These are phyloP conservation scores for Dicycla oo DNA, from an alignment of 2,888 invertebrate genomes.

Conservation along the genomic window DNA sequence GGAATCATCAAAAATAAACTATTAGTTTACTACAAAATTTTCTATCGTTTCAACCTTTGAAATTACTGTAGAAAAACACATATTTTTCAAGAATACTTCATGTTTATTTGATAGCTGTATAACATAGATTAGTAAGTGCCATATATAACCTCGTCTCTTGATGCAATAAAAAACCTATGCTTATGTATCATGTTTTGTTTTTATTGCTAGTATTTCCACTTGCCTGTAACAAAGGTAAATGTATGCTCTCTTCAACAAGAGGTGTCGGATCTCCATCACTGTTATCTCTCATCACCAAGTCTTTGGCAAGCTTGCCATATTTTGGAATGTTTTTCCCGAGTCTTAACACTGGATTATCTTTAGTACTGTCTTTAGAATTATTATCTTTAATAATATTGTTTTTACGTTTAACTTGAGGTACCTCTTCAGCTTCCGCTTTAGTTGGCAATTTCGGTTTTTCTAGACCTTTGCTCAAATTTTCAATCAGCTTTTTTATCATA, in stretches of 20 bases:
- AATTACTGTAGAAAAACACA: constrained; percentile 37
- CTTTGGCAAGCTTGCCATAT: constrained; percentile 76
- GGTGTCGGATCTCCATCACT: constrained; percentile 71
- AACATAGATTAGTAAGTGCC: constrained; percentile 9
- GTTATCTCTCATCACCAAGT: constrained; percentile 70
- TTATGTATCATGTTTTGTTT: background rate
- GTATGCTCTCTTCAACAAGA: constrained; percentile 67
- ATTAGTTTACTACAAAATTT: constrained; percentile 37
- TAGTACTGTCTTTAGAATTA: constrained; percentile 48
- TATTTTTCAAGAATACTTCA: constrained; percentile 6
- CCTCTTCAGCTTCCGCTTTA: constrained; percentile 68
- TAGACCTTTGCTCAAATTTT: constrained; percentile 68
- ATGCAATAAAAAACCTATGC: background rate
- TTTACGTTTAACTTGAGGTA: constrained; percentile 61
- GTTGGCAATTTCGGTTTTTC: constrained; percentile 74
- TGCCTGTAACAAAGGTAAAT: constrained; percentile 54
- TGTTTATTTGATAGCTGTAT: constrained; percentile 43
- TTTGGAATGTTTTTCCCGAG: constrained; percentile 75
- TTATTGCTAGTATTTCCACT: constrained; percentile 41
- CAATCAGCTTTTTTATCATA: constrained; percentile 71
- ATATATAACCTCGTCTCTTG: constrained; percentile 26
- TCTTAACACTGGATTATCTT: constrained; percentile 70
- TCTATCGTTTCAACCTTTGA: constrained; percentile 60
- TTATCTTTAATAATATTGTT: constrained; percentile 60
- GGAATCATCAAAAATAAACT: background rate